Conservation (phyloP, 2,888 invertebrate genomes). For the Melanchra persicariae region DNA sequence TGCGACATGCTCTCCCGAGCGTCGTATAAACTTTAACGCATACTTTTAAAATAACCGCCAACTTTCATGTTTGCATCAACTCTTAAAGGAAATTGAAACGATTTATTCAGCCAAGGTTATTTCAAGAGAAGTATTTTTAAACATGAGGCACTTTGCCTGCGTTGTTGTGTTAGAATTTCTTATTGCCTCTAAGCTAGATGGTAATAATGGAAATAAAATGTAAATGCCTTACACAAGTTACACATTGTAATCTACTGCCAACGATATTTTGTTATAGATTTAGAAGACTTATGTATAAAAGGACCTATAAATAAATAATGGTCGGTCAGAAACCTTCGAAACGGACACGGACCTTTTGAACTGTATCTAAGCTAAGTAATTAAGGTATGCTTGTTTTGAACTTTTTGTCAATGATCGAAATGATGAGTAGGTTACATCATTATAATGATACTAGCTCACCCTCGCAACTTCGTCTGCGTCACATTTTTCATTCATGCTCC, state of each 20-base stretch:
- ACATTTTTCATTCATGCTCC: too few relatives aligned
- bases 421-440: too few relatives aligned
- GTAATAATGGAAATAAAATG: constrained; percentile 56
- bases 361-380: too few relatives aligned
- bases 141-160: constrained; percentile 50
- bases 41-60: constrained; percentile 78
- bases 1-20: constrained; percentile 69
- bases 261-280: constrained; percentile 4
- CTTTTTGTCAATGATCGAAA: too few relatives aligned
- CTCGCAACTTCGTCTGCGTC: too few relatives aligned
- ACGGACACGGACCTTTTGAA: too few relatives aligned
- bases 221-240: constrained; percentile 21
- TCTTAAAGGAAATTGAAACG: constrained; percentile 72
- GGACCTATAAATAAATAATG: too few relatives aligned
- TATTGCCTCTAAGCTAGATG: constrained; percentile 35
- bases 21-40: constrained; percentile 75
- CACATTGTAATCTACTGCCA: constrained; percentile 28
- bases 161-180: constrained; percentile 48
- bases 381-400: too few relatives aligned
- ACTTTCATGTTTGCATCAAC: constrained; percentile 73
- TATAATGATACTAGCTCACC: too few relatives aligned
- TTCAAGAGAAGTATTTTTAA: constrained; percentile 64
- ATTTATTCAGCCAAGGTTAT: constrained; percentile 65
- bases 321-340: too few relatives aligned
- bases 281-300: too few relatives aligned